Evolutionary conservation across 2,888 invertebrate species (phyloP), one percentile per base, ranked within the genome.

Genomic region (Sphaerophoria rueppellii): DNA sequence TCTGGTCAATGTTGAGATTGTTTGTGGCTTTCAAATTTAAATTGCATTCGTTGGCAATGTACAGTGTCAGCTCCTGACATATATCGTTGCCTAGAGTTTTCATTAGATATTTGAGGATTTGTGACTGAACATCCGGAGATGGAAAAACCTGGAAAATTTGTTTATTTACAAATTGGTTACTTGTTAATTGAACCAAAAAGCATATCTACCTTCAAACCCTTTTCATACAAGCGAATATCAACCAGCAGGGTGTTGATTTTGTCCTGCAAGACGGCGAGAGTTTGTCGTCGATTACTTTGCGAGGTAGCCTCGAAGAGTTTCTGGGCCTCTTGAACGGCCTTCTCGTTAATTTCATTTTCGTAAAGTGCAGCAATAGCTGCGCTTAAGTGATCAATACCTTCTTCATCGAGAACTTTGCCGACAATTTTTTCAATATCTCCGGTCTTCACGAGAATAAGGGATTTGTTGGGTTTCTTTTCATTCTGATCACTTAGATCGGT

Each of bases 71-170:
- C 88, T 96, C 95, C 78, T 95, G 95, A 14, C 95, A 93, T 76
- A 97, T 94, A 89, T 98, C 98, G 37, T 95, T 94, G 58, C 97
- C 96, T 58, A 97, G 92, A 0, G 97, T 95, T 91, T 97, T 97
- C 40, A 98, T 91, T 55, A 98, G 92, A 92, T 98, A 97, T 91
- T 97, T 97, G 0, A 94, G 93, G 87, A 98, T 93, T 82, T 95
- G 95, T 0, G 92, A 86, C 91, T 97, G 96, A 34, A 94, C 93
- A 80, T 94, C 94, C 60, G 92, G 89, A 0, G 95, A 93, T 14
- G 96, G 93, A 12, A 24, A 24, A 24, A 93, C 89, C 89, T 93
- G 35, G 82, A 71, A 72, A 6, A 58, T 58, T 46, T 24, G n/a
- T 32, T 32, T 1, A 2, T 24, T 24, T 24, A 24, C 24, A 24